Evolutionary conservation across 2,113 vertebrate species (phyloP).

Genomic region (Scytalopus superciliaris): DNA sequence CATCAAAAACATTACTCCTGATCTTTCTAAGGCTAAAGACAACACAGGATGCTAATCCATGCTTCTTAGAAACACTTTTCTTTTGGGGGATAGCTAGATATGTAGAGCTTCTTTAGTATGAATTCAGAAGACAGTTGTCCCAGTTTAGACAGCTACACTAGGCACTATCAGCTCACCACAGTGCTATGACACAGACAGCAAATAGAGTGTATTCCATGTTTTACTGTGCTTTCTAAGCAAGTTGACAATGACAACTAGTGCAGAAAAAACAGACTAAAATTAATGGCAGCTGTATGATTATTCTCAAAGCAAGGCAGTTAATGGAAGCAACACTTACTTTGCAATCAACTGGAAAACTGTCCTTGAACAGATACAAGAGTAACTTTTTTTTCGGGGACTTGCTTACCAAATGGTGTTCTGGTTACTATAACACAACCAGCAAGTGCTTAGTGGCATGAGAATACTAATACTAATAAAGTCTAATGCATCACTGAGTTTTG

Average conservation of each 20-base stretch:
- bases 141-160: not conserved
- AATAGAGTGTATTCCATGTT: not conserved
- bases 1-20: not conserved
- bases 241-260: not conserved
- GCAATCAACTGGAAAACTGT: not conserved
- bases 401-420: not conserved
- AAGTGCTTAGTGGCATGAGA: not conserved
- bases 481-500: not conserved
- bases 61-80: not conserved
- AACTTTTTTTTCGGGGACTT: not conserved
- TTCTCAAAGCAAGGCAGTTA: not conserved
- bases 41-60: not conserved
- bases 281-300: not conserved
- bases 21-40: not conserved
- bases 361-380: not conserved
- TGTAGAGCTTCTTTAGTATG: not conserved
- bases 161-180: not conserved
- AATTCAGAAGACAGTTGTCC: accelerated
- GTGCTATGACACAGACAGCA: not conserved
- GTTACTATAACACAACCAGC: not conserved
- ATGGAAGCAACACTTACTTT: not conserved
- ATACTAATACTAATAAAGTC: not conserved
- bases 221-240: not conserved
- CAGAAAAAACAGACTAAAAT: not conserved
- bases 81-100: not conserved